Conservation (phyloP, 1,140 invertebrate species). For the Intoshia linei region DNA sequence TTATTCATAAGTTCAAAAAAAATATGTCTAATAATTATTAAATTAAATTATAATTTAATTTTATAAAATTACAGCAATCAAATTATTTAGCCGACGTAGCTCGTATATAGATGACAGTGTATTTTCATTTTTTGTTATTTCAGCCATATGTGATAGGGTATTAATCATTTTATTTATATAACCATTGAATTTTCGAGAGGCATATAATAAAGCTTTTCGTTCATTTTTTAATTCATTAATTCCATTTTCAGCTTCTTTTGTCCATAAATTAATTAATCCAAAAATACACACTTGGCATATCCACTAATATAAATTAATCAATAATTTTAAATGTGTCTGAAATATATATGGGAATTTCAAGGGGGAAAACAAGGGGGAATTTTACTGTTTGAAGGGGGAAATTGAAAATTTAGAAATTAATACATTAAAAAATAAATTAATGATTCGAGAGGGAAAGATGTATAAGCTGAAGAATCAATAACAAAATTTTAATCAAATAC, state of each 20-base stretch:
- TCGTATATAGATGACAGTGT: constrained; percentile 16
- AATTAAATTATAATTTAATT: background rate
- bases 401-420: too few species aligned
- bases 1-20: too few species aligned
- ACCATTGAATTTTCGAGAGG: constrained; percentile 13
- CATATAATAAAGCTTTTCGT: constrained; percentile 14
- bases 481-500: too few species aligned
- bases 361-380: too few species aligned
- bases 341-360: too few species aligned
- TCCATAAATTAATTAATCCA: constrained; percentile 19
- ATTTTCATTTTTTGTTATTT: constrained; percentile 14
- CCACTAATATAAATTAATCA: constrained; percentile 12
- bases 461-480: too few species aligned
- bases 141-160: constrained; percentile 10
- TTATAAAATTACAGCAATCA: too few species aligned
- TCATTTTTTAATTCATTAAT: constrained; percentile 18
- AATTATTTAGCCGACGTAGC: constrained; percentile 15
- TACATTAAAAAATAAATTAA: too few species aligned
- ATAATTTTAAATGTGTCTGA: too few species aligned
- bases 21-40: background rate
- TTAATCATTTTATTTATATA: constrained; percentile 12
- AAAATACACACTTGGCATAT: constrained; percentile 18
- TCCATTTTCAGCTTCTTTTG: constrained; percentile 17
- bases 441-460: too few species aligned
- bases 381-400: too few species aligned